Evolutionary conservation across 2,113 vertebrate species (phyloP).

Genomic region (Lucifuga dentata): DNA sequence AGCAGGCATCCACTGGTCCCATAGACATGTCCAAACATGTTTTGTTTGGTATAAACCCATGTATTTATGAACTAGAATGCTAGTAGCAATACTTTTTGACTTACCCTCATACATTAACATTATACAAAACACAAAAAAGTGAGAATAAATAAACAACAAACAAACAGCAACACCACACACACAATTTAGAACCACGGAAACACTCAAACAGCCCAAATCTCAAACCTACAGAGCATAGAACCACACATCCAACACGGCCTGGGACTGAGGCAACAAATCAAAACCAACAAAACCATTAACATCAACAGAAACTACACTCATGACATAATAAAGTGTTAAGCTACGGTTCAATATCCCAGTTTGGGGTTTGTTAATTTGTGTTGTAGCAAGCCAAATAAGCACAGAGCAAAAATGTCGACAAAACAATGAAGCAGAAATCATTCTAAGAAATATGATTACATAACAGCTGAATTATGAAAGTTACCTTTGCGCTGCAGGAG

Average conservation of each 20-base stretch:
- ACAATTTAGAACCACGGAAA: neutral
- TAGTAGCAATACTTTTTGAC: too few relatives aligned
- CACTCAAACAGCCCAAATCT: conserved; percentile 37
- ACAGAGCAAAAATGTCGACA: neutral
- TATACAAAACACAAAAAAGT: conserved; percentile 16
- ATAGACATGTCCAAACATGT: too few relatives aligned
- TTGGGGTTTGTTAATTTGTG: too few relatives aligned
- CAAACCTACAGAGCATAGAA: conserved; percentile 66
- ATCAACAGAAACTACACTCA: conserved; percentile 33
- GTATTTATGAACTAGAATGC: too few relatives aligned
- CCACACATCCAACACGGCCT: conserved; percentile 63
- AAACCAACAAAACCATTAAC: conserved; percentile 35
- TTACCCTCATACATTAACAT: too few relatives aligned
- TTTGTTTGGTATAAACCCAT: too few relatives aligned
- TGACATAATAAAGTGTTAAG: too few relatives aligned
- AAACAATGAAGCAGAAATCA: neutral
- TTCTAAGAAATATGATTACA: too few relatives aligned
- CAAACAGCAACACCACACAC: conserved; percentile 1
- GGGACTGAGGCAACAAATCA: conserved; percentile 48
- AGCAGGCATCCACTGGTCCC: too few relatives aligned
- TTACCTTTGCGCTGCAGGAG: conserved; percentile 95
- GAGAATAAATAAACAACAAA: conserved; percentile 5
- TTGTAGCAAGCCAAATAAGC: neutral
- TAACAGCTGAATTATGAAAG: neutral
- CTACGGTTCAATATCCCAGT: too few relatives aligned